These are phyloP conservation scores for Metopolophium dirhodum DNA, from an alignment of 1,140 invertebrate genomes.

Conservation along the genomic window DNA sequence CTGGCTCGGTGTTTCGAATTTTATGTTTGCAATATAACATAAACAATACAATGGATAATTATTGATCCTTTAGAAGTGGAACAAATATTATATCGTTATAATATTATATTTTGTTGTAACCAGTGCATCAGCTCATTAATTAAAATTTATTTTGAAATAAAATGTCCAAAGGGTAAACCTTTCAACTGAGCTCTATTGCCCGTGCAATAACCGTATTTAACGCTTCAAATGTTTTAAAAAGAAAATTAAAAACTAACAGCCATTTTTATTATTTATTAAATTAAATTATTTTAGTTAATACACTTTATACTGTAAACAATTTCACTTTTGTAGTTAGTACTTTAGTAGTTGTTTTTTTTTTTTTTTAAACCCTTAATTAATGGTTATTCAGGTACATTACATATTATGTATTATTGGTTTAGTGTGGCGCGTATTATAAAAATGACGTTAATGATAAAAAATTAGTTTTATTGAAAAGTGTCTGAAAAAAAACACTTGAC, in stretches of 20 bases:
- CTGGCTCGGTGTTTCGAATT: not conserved
- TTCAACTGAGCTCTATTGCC: slow-evolving; percentile 22
- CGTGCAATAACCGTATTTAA: slow-evolving; percentile 33
- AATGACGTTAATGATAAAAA: slow-evolving; percentile 1
- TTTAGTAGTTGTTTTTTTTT: not conserved
- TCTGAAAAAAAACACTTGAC: not conserved
- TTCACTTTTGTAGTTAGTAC: not conserved
- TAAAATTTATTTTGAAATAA: slow-evolving; percentile 29
- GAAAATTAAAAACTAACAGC: slow-evolving; percentile 30
- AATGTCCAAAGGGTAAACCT: slow-evolving; percentile 28
- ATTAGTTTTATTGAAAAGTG: not conserved
- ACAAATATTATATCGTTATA: not conserved
- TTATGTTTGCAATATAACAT: not conserved
- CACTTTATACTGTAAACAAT: not conserved
- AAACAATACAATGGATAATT: not conserved
- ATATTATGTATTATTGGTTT: not conserved
- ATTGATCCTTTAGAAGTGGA: not conserved
- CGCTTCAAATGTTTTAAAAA: slow-evolving; percentile 31
- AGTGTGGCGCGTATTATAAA: not conserved
- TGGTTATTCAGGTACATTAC: not conserved
- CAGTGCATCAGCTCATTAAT: not conserved
- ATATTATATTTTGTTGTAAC: not conserved
- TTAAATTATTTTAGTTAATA: slow-evolving; percentile 12
- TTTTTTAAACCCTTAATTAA: not conserved
- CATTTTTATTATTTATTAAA: slow-evolving; percentile 29